Conservation (phyloP, 2,113 vertebrate species). For the Halcyon senegalensis region DNA sequence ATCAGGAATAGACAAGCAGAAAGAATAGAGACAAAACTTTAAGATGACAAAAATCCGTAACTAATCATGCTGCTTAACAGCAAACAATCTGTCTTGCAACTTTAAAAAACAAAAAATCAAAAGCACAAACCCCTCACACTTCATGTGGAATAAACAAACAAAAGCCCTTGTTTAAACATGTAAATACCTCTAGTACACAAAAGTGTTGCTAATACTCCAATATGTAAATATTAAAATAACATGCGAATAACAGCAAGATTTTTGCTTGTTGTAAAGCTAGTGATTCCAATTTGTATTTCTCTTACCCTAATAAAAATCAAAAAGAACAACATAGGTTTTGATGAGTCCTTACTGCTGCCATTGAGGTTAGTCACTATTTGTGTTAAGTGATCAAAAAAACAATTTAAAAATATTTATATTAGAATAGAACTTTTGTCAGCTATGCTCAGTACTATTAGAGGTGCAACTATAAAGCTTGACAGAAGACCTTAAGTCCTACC, state of each 20-base stretch:
- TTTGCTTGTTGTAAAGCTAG: background rate
- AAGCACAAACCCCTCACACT: no score
- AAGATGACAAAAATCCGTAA: background rate
- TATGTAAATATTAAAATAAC: accelerated
- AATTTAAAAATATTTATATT: no score
- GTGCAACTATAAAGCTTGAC: background rate
- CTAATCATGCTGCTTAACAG: background rate
- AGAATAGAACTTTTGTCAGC: background rate
- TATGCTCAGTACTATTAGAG: background rate
- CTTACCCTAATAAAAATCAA: background rate
- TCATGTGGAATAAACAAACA: background rate
- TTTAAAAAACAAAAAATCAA: background rate
- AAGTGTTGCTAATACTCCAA: background rate
- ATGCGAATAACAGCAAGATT: background rate
- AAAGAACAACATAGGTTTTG: background rate
- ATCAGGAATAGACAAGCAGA: background rate
- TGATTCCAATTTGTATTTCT: background rate
- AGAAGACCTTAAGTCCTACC: slow-evolving; percentile 74
- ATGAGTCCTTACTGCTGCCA: background rate
- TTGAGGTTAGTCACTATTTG: background rate
- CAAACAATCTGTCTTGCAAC: background rate
- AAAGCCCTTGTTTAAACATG: background rate
- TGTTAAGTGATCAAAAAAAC: background rate
- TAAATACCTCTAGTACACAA: background rate
- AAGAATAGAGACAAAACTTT: background rate